phyloP scores from a whole-genome alignment of 2,113 vertebrate genomes.

The Dasyurus viverrinus region DNA sequence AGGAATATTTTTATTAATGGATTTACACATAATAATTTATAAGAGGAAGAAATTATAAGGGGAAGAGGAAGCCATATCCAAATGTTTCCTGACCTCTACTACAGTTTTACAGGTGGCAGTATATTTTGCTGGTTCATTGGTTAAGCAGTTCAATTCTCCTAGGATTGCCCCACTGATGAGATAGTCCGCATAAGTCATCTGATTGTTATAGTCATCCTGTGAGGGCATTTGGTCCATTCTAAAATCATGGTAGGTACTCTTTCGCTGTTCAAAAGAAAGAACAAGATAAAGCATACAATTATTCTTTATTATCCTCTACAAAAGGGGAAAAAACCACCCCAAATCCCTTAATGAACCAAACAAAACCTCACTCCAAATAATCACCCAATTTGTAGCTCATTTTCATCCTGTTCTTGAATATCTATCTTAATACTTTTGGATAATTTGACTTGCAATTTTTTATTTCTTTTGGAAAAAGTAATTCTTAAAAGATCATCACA shows the following conservation, averaged over 20 bases:
- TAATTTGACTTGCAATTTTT: not conserved
- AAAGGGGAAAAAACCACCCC: not conserved
- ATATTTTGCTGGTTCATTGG: conserved; percentile 72
- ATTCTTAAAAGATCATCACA: not conserved
- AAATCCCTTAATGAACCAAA: not conserved
- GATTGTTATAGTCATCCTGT: conserved; percentile 19
- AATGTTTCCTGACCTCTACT: conserved; percentile 70
- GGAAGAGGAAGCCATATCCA: not conserved
- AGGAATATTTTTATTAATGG: not conserved
- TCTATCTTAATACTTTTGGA: not conserved
- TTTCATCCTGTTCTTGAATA: conserved; percentile 20
- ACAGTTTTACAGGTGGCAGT: conserved; percentile 74
- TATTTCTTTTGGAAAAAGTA: not conserved
- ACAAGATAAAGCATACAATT: conserved; percentile 39
- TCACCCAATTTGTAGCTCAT: conserved; percentile 4
- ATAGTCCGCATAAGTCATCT: conserved; percentile 61
- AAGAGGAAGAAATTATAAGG: not conserved
- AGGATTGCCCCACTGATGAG: conserved; percentile 71
- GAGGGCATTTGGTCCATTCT: conserved; percentile 17
- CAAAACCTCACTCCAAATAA: not conserved
- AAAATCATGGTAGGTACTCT: conserved; percentile 50
- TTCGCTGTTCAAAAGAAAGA: conserved; percentile 66
- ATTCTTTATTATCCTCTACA: not conserved
- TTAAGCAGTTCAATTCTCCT: conserved; percentile 81
- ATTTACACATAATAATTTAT: conserved; percentile 22